Conservation (phyloP, 2,797 vertebrate genomes). For the Lagocephalus sceleratus region DNA sequence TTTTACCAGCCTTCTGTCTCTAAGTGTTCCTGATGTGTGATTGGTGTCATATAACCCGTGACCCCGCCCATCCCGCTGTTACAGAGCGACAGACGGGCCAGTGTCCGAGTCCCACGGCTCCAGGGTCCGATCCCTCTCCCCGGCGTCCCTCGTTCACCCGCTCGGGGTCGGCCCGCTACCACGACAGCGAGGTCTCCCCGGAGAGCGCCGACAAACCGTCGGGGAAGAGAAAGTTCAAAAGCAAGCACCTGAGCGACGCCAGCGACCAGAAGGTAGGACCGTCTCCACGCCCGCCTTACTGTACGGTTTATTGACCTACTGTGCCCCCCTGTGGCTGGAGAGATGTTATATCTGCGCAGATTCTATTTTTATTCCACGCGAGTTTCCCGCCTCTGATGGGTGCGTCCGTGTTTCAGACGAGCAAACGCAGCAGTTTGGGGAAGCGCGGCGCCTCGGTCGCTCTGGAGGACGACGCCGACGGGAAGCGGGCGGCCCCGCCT, state of each 20-base stretch:
- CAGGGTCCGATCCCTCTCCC: conserved; percentile 61
- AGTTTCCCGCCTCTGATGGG: conserved; percentile 19
- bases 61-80: conserved; percentile 7
- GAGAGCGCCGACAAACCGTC: conserved; percentile 88
- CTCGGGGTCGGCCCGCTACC: conserved; percentile 69
- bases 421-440: conserved; percentile 73
- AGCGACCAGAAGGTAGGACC: conserved; percentile 76
- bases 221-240: conserved; percentile 98
- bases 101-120: conserved; percentile 55
- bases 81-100: conserved; percentile 58
- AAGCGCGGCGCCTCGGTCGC: conserved; percentile 67
- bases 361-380: conserved; percentile 20
- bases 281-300: neutral
- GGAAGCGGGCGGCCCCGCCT: conserved; percentile 73
- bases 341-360: conserved; percentile 18
- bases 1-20: neutral
- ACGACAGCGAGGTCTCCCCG: conserved; percentile 74
- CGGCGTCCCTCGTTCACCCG: conserved; percentile 71
- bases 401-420: conserved; percentile 75
- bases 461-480: conserved; percentile 59
- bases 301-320: conserved; percentile 54
- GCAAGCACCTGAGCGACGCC: conserved; percentile 86
- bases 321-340: conserved; percentile 74
- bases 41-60: no score
- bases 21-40: neutral